A percentile compares a stretch with the other conserved stretches of the same genome.
Evolutionary conservation across 2,888 invertebrate species (phyloP).

Genomic region (Tinea semifulvella): DNA sequence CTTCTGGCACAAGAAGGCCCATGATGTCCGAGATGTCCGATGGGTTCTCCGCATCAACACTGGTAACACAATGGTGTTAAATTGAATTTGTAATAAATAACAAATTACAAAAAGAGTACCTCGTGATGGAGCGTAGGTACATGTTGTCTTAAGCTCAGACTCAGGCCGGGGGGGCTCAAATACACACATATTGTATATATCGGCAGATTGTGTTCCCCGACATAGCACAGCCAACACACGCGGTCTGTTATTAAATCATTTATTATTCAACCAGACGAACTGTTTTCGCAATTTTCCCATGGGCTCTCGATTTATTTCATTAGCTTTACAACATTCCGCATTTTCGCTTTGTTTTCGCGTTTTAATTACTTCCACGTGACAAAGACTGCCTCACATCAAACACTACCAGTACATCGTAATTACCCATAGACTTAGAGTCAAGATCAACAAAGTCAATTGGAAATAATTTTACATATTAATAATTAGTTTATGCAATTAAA

Average conservation of each 20-base stretch:
- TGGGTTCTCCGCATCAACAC: background rate
- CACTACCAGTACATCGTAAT: too few species aligned
- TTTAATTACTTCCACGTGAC: constrained; percentile 8
- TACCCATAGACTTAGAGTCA: too few species aligned
- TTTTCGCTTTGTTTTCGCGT: constrained; percentile 4
- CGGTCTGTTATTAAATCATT: constrained; percentile 65
- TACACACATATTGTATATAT: constrained; percentile 20
- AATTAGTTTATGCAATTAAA: too few species aligned
- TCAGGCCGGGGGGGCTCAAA: constrained; percentile 4
- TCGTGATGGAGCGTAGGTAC: background rate
- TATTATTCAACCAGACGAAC: constrained; percentile 64
- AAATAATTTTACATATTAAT: too few species aligned
- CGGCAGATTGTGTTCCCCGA: constrained; percentile 59
- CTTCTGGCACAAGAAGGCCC: too few species aligned
- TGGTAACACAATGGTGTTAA: background rate
- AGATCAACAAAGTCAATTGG: too few species aligned
- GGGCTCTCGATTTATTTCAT: constrained; percentile 26
- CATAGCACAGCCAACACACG: constrained; percentile 53
- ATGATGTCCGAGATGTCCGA: too few species aligned
- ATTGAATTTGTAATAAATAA: too few species aligned
- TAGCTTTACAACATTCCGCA: constrained; percentile 6
- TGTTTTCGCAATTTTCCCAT: constrained; percentile 62
- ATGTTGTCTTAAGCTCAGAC: constrained; percentile 1
- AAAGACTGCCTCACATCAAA: background rate
- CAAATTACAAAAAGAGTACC: background rate